phyloP scores from a whole-genome alignment of 2,888 invertebrate species.

The Meiosimyza decipiens region DNA sequence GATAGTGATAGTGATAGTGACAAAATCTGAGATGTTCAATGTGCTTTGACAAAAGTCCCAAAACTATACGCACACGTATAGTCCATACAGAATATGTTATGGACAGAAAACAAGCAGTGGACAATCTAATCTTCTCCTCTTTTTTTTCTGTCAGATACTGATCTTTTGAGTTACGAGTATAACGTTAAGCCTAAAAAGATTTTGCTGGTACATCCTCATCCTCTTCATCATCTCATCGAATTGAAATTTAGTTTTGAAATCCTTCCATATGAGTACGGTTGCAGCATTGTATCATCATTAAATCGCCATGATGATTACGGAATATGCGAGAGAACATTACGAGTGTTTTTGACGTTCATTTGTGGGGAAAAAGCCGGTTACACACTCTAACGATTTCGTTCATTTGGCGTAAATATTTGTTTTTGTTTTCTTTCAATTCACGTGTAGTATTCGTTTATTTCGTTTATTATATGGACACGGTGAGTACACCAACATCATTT shows the following conservation, averaged over 20 bases:
- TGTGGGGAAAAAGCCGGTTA: constrained; percentile 29
- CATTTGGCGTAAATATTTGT: constrained; percentile 33
- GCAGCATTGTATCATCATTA: constrained; percentile 3
- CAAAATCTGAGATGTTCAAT: constrained; percentile 1
- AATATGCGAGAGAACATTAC: constrained; percentile 9
- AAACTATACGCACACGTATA: background rate
- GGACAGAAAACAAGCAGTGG: background rate
- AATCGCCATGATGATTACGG: constrained; percentile 7
- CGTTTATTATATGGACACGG: constrained; percentile 29
- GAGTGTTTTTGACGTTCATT: constrained; percentile 1
- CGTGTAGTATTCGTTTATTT: constrained; percentile 9
- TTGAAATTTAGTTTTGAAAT: constrained; percentile 9
- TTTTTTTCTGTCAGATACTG: background rate
- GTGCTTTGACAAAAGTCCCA: background rate
- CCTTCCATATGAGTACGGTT: background rate
- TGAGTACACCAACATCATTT: constrained; percentile 29
- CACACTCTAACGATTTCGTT: constrained; percentile 35
- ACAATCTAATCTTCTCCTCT: background rate
- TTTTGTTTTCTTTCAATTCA: background rate
- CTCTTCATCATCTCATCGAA: background rate
- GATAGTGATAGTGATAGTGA: background rate
- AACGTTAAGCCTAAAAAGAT: background rate
- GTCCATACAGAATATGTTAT: background rate
- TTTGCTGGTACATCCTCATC: background rate
- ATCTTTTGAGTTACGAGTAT: background rate